These are phyloP conservation scores for Antheraea mylitta DNA, from an alignment of 1,140 invertebrate genomes.

Conservation along the genomic window DNA sequence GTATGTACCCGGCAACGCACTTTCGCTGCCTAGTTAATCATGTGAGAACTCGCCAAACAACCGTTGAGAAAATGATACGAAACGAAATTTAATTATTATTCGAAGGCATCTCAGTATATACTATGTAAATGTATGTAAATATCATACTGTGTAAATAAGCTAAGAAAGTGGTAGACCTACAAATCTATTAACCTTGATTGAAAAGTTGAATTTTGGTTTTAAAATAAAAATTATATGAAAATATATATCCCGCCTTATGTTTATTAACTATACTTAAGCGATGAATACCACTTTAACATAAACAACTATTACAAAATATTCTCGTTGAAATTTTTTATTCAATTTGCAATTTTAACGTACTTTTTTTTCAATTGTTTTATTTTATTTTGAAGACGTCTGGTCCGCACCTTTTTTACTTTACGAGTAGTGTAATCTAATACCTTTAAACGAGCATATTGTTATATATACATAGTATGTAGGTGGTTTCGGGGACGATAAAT, in stretches of 20 bases:
- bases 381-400: too few relatives aligned
- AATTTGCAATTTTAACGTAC: too few relatives aligned
- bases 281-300: neutral
- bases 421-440: too few relatives aligned
- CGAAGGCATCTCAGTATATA: neutral
- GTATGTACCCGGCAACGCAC: constrained; percentile 27
- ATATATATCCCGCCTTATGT: neutral
- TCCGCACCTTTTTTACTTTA: too few relatives aligned
- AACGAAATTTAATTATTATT: constrained; percentile 3
- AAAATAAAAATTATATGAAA: neutral
- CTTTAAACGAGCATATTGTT: too few relatives aligned
- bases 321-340: too few relatives aligned
- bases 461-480: too few relatives aligned
- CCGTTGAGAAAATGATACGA: constrained; percentile 7
- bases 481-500: too few relatives aligned
- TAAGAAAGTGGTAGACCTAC: constrained; percentile 7
- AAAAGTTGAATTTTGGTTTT: constrained; percentile 4
- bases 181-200: constrained; percentile 15
- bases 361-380: too few relatives aligned
- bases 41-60: constrained; percentile 11
- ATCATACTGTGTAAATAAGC: too few relatives aligned
- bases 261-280: neutral
- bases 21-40: constrained; percentile 40
- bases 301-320: too few relatives aligned
- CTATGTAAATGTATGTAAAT: constrained; percentile 2